These are phyloP conservation scores for Picus viridis DNA, from an alignment of 2,797 vertebrate species.

Conservation along the genomic window DNA sequence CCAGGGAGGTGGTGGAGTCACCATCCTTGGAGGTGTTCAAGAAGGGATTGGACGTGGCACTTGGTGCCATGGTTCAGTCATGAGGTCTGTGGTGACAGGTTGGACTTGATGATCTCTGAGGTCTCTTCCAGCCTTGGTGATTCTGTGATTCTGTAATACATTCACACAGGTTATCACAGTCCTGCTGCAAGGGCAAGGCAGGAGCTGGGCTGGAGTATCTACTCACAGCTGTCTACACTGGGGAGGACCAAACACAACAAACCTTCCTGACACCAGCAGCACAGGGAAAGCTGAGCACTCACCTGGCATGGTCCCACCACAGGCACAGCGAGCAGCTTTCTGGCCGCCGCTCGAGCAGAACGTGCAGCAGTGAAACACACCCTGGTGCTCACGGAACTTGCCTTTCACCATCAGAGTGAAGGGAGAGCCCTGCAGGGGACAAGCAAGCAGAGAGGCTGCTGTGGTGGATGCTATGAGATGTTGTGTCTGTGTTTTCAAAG, in stretches of 20 bases:
- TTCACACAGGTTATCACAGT: background rate
- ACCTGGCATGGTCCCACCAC: constrained; percentile 95
- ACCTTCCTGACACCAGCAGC: background rate
- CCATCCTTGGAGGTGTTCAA: no score
- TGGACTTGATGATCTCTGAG: no score
- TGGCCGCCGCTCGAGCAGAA: constrained; percentile 94
- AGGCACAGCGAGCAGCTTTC: constrained; percentile 89
- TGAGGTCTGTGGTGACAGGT: no score
- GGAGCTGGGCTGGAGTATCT: background rate
- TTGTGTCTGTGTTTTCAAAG: background rate
- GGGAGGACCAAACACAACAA: background rate
- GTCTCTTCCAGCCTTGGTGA: no score
- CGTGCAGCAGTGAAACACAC: constrained; percentile 91
- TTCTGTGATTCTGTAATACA: no score
- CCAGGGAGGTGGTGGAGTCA: no score
- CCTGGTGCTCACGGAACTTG: constrained; percentile 81
- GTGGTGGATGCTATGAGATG: background rate
- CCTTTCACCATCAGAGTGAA: constrained; percentile 84
- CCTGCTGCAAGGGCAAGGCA: background rate
- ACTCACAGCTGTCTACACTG: background rate
- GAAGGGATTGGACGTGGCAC: no score
- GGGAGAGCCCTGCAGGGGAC: constrained; percentile 86
- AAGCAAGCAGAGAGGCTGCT: background rate
- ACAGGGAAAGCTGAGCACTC: background rate
- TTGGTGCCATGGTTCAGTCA: no score